Evolutionary conservation across 2,888 invertebrate genomes (phyloP), one percentile per base, ranked within the genome.

Genomic region (Dromius quadrimaculatus): DNA sequence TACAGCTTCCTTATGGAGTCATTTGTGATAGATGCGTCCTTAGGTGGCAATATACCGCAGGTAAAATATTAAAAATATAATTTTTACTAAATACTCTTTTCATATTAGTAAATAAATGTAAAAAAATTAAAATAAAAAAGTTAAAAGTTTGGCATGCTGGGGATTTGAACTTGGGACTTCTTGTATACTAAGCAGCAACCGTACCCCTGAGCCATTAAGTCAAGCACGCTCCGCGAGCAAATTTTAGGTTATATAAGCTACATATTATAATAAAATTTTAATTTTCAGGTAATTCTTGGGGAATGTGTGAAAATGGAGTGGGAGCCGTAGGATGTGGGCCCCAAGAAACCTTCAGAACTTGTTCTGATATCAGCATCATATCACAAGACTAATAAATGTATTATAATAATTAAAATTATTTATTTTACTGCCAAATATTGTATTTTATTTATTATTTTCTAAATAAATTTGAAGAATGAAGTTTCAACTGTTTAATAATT

Each of bases 271-370:
- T 47, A 3, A 50, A 22, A 23, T 17, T n/a, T 43, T 43, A 43
- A 38, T 38, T 4, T 9, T 38, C 71, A 83, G 83, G 79, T 32
- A 87, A 86, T 74, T 83, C 82, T 61, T 86, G 85, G 86, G 85
- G 85, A 1, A 41, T 61, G 0, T 86, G 86, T 74, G 75, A 70
- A 0, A 72, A 84, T 72, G 83, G 84, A 0, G 75, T 66, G 0
- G 78, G 78, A 2, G 77, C 74, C 1, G 1, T 82, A 6, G 86
- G 86, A 9, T 87, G 86, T 74, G 86, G 85, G 0, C 74, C 79
- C 0, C 87, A 86, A 74, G 86, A 87, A 74, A 82, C 79, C 3
- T 87, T 85, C 75, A 81, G 83, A 72, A 83, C 83, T 19, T 87
- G 87, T 75, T 83, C 86, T 2, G 86, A 87, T 74, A 81, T 86